Base-by-base conservation (phyloP, 2,797 vertebrate genomes). In the Galago senegalensis region DNA sequence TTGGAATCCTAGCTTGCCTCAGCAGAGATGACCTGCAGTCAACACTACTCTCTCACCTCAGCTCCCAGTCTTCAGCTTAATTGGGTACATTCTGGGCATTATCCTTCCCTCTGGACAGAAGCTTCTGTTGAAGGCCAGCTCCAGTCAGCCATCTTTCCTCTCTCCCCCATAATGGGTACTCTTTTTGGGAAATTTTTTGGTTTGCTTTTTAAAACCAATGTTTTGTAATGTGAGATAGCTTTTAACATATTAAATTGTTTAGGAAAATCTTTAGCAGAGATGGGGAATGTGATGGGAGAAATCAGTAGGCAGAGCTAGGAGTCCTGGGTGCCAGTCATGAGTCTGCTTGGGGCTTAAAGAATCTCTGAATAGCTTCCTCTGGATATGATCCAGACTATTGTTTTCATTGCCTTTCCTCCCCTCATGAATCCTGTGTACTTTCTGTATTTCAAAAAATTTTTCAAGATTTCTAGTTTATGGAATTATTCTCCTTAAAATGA, bases 361-460 rank as follows among this genome's bases (percentile, higher is more conserved):
- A 4, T 4, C 31, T 7, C 31, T 7, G 37, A 60, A 10, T 2
- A 0, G 1, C 10, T 2, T 14, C 43, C 17, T 29, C 20, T 4
- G 12, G 2, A 0, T 17, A 10, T 5, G 11, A 34, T 73, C 6
- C 1, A 20, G 43, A 14, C 14, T 16, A 1, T 3, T 18, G 43
- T 3, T 21, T 25, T 20, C 7, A 27, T 10, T 27, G 61, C 20
- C 13, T 40, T 23, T 80, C 12, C 7, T 3, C 16, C 37, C 58
- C 31, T 46, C 13, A 1, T 0, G 9, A 53, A 23, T 8, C 40
- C 65, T 49, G 2, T 23, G 21, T 17, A 9, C 58, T 89, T 65
- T 49, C 7, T 10, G 18, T 18, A 8, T 49, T 69, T 76, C 40
- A 25, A 11, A 46, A 76, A 76, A 2, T 3, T 10, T 53, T 58